A percentile compares a stretch with the other conserved stretches of the same genome.
phyloP scores from a whole-genome alignment of 2,113 vertebrate species.

The Cottus gobio region DNA sequence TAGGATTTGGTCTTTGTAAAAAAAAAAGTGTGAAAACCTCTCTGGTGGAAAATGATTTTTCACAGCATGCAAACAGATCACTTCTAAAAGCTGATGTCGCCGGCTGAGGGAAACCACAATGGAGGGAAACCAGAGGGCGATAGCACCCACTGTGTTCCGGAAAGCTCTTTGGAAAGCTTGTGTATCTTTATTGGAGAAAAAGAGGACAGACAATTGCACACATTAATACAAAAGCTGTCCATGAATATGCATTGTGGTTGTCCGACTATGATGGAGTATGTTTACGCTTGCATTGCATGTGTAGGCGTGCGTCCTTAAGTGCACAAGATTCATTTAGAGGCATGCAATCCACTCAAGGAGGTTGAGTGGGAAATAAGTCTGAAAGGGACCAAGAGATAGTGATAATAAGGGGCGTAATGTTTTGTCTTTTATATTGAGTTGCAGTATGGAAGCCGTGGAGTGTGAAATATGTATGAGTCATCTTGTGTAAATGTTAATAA shows the following conservation, averaged over 20 bases:
- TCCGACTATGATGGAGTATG: background rate
- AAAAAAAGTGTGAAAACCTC: constrained; percentile 46
- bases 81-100: constrained; percentile 37
- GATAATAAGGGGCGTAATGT: background rate
- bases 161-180: constrained; percentile 16
- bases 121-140: constrained; percentile 9
- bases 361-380: background rate
- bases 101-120: constrained; percentile 8
- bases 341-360: background rate
- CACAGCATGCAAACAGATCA: constrained; percentile 42
- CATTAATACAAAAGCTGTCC: background rate
- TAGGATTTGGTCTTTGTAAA: constrained; percentile 26
- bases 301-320: background rate
- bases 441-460: no score
- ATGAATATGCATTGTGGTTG: background rate
- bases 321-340: background rate
- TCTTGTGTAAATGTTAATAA: constrained; percentile 9
- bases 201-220: background rate
- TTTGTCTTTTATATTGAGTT: background rate
- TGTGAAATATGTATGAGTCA: background rate
- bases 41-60: constrained; percentile 54
- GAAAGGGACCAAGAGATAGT: background rate
- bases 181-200: constrained; percentile 23
- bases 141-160: constrained; percentile 11
- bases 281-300: background rate